phyloP scores from a whole-genome alignment of 1,140 invertebrate species.

The Dryas iulia region DNA sequence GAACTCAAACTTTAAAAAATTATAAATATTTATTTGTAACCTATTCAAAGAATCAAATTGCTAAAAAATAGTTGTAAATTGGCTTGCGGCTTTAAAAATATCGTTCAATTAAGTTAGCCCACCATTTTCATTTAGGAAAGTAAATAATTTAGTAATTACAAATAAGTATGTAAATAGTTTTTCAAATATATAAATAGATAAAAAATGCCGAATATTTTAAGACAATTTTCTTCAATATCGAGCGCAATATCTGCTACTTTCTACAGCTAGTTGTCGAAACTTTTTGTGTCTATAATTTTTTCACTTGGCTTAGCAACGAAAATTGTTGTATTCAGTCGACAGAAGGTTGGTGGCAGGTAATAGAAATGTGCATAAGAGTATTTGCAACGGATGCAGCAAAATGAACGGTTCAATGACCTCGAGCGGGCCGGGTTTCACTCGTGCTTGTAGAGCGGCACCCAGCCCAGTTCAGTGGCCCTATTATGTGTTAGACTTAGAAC shows the following conservation, averaged over 20 bases:
- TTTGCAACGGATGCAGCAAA: slow-evolving; percentile 79
- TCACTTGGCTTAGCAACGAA: slow-evolving; percentile 56
- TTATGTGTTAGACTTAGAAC: slow-evolving; percentile 50
- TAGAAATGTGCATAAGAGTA: slow-evolving; percentile 69
- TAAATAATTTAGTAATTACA: too few species aligned
- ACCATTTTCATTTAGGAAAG: too few species aligned
- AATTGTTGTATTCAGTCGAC: slow-evolving; percentile 56
- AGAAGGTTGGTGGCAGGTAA: slow-evolving; percentile 68
- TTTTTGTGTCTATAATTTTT: slow-evolving; percentile 58
- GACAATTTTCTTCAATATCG: not conserved
- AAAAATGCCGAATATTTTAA: too few species aligned
- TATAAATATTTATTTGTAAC: too few species aligned
- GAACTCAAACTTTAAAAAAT: too few species aligned
- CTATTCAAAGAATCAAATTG: too few species aligned
- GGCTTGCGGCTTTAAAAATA: too few species aligned
- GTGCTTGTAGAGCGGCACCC: slow-evolving; percentile 61
- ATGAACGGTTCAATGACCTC: slow-evolving; percentile 76
- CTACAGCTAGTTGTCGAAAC: slow-evolving; percentile 58
- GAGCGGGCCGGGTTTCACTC: slow-evolving; percentile 72
- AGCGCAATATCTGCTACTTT: slow-evolving; percentile 47
- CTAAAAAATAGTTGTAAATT: too few species aligned
- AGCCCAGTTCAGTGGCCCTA: slow-evolving; percentile 74
- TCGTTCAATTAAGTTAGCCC: too few species aligned
- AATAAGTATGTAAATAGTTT: too few species aligned
- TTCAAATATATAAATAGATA: too few species aligned